A percentile compares a stretch with the other conserved stretches of the same genome.
phyloP scores from a whole-genome alignment of 2,113 vertebrate species.

The Bubo bubo region DNA sequence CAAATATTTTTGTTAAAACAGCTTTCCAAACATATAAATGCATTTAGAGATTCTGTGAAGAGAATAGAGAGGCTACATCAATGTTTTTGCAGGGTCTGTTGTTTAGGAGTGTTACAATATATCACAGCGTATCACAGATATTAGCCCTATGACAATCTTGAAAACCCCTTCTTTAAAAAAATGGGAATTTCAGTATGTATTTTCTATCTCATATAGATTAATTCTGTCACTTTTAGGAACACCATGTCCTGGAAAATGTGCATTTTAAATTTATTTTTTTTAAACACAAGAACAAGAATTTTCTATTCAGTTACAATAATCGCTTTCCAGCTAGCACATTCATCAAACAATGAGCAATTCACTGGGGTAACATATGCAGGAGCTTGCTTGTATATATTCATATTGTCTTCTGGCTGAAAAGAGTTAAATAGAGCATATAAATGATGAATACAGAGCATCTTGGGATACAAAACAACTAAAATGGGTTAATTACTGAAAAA shows the following conservation, averaged over 20 bases:
- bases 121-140: background rate
- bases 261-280: background rate
- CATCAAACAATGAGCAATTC: conserved; percentile 35
- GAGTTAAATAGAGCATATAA: conserved; percentile 64
- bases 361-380: conserved; percentile 25
- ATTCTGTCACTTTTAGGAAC: background rate
- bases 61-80: background rate
- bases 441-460: conserved; percentile 33
- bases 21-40: background rate
- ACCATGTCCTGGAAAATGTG: background rate
- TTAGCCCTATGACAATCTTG: background rate
- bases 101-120: background rate
- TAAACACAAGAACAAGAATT: conserved; percentile 15
- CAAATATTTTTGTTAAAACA: background rate
- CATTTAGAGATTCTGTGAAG: background rate
- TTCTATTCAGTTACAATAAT: conserved; percentile 35
- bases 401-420: conserved; percentile 37
- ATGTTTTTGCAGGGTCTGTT: background rate
- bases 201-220: background rate
- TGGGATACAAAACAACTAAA: conserved; percentile 38
- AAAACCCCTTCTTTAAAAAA: background rate
- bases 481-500: conserved; percentile 65
- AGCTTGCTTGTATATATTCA: conserved; percentile 44
- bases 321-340: conserved; percentile 18
- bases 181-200: background rate